Base-by-base conservation (phyloP, 35 echinoderm and acorn worm genomes). In the Chiridota heheva region DNA sequence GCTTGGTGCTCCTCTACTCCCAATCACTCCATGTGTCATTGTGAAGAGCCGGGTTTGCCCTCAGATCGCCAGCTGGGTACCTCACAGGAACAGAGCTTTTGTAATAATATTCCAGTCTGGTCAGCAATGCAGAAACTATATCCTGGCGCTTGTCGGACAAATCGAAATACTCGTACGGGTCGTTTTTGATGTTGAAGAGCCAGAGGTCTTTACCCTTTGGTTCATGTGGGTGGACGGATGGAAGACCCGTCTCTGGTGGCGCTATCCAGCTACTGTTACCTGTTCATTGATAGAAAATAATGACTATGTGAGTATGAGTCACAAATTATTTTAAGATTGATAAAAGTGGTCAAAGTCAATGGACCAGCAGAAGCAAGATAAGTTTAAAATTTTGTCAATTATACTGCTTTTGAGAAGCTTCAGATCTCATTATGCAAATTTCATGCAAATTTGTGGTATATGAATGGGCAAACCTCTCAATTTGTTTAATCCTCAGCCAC, bases 231-330 rank as follows among this genome's bases (percentile, higher is more conserved):
- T 80, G 46, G 18, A 87, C 37, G 5, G 87, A 44, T 2, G 72
- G 36, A 30, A 81, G 68, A 18, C 88, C 88, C 1, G 89, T 68
- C 15, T 96, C 92, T 17, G 92, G 92, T 47, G 88, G 82, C 24
- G 92, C 77, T 15, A 96, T 83, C 92, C 92, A 96, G 61, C 70
- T 86, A n/a, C 87, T 78, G 49, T 87, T 82, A 76, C 92, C 92
- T 96, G 69, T n/a, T n/a, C n/a, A n/a, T n/a, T n/a, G n/a, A n/a
- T n/a, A n/a, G n/a, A n/a, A n/a, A n/a, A n/a, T n/a, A n/a, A n/a
- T n/a, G n/a, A n/a, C n/a, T n/a, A n/a, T n/a, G n/a, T n/a, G n/a
- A n/a, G n/a, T n/a, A n/a, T n/a, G n/a, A n/a, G n/a, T n/a, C n/a
- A n/a, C n/a, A n/a, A n/a, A n/a, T n/a, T n/a, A n/a, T n/a, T n/a